These are phyloP conservation scores for Lycaon pictus DNA, from an alignment of 2,113 vertebrate genomes.

Conservation along the genomic window DNA sequence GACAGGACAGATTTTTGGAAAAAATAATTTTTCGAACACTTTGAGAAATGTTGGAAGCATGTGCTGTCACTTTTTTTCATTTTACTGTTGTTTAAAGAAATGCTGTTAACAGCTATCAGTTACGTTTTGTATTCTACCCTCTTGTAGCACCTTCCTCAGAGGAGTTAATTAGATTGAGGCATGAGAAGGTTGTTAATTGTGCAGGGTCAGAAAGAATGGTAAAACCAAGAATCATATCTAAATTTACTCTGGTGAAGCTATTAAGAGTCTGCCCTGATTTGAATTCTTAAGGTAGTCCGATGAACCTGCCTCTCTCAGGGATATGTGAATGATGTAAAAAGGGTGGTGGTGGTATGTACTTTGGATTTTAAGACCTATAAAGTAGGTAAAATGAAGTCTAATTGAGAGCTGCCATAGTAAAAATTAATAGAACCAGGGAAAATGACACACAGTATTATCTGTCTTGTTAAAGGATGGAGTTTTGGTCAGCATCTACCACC, in stretches of 20 bases:
- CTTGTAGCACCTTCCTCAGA: conserved; percentile 32
- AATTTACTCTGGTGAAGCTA: conserved; percentile 21
- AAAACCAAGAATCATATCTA: conserved; percentile 54
- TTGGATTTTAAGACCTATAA: conserved; percentile 44
- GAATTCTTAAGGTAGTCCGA: conserved; percentile 30
- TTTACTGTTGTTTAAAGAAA: conserved; percentile 58
- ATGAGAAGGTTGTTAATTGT: conserved; percentile 62
- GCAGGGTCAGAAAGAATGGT: conserved; percentile 2
- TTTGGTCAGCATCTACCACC: neutral
- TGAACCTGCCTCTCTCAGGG: conserved; percentile 1
- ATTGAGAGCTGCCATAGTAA: conserved; percentile 39
- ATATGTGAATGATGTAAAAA: conserved; percentile 28
- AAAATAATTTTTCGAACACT: conserved; percentile 28
- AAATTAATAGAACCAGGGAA: conserved; percentile 39
- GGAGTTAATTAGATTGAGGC: conserved; percentile 62
- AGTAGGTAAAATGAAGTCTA: conserved; percentile 54
- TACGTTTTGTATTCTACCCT: neutral
- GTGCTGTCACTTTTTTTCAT: conserved; percentile 18
- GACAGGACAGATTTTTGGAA: conserved; percentile 54
- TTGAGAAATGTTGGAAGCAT: conserved; percentile 40
- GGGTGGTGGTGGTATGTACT: conserved; percentile 23
- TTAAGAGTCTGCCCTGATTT: conserved; percentile 39
- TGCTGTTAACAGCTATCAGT: conserved; percentile 6
- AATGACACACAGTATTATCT: conserved; percentile 22
- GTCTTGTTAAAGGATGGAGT: conserved; percentile 39